Conservation (phyloP, 1,140 invertebrate genomes). For the Phymastichus coffea region DNA sequence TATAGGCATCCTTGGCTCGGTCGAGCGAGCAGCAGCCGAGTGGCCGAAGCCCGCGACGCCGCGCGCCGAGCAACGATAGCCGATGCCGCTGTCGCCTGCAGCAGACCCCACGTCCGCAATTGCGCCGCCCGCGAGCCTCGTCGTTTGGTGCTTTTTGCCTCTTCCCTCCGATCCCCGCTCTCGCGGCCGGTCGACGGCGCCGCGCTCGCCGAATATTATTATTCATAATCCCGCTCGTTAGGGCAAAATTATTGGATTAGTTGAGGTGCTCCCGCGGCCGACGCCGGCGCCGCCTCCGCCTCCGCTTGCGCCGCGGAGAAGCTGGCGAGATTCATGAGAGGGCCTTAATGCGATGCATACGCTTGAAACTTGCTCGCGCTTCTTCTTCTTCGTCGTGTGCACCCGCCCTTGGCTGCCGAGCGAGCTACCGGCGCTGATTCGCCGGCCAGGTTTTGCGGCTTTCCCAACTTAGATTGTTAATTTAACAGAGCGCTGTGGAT, state of each 20-base stretch:
- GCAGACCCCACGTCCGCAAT: too few species aligned
- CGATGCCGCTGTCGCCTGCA: too few species aligned
- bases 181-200: not conserved
- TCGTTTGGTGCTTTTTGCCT: too few species aligned
- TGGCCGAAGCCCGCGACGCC: too few species aligned
- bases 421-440: too few species aligned
- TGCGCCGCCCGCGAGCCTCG: too few species aligned
- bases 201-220: conserved; percentile 16
- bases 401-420: not conserved
- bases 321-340: conserved; percentile 12
- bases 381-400: not conserved
- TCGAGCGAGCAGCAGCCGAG: too few species aligned
- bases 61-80: too few species aligned
- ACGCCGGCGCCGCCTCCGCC: too few species aligned
- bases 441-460: conserved; percentile 15
- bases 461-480: conserved; percentile 24
- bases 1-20: too few species aligned
- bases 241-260: conserved; percentile 28
- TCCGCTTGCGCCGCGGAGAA: not conserved
- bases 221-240: conserved; percentile 29
- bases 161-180: not conserved
- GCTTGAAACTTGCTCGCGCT: conserved; percentile 12
- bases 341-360: conserved; percentile 21
- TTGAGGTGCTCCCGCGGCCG: too few species aligned
- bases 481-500: conserved; percentile 6